Evolutionary conservation across 1,140 invertebrate species (phyloP), one percentile per base, ranked within the genome.

Genomic region (Diabrotica virgifera): DNA sequence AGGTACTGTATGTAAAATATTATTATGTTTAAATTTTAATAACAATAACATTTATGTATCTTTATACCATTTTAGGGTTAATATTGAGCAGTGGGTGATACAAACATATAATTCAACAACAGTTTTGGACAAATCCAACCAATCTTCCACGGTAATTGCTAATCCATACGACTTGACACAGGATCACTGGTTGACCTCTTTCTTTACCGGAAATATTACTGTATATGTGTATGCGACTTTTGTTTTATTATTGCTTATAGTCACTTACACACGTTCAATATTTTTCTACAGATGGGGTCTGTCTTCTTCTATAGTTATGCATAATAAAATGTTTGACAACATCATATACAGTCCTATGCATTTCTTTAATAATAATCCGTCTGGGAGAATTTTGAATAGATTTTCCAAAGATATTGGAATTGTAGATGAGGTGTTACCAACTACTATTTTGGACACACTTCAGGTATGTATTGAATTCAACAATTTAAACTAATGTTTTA

Each of bases 361-460:
- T 8, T 97, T 97, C 80, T 97, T 96, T 78, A 93, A 94, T 70
- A 88, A 86, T 6, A 96, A 96, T 78, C 89, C 92, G 4, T 83
- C 83, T 66, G 90, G 90, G 7, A 81, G 92, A 5, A 92, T 90
- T n/a, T 74, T 91, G 4, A 91, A 91, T 73, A 78, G 89, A 50
- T 91, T 91, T 69, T 86, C 89, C 1, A 90, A 90, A 77, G 89
- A 91, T 67, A 84, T 90, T 73, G 89, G 90, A 0, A 85, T 87
- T 0, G 86, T 95, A 67, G 95, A 96, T 76, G 94, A 97, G 77
- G 75, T 88, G 0, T 77, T 97, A 9, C 94, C 95, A 58, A 80
- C 82, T 51, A 82, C 85, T 9, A 82, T 90, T 57, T 83, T 92
- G 63, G 93, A 96, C 76, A 88, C 91, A 63, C 80, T 91, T 59